phyloP scores from a whole-genome alignment of 2,113 vertebrate species.

The Phalacrocorax pelagicus region DNA sequence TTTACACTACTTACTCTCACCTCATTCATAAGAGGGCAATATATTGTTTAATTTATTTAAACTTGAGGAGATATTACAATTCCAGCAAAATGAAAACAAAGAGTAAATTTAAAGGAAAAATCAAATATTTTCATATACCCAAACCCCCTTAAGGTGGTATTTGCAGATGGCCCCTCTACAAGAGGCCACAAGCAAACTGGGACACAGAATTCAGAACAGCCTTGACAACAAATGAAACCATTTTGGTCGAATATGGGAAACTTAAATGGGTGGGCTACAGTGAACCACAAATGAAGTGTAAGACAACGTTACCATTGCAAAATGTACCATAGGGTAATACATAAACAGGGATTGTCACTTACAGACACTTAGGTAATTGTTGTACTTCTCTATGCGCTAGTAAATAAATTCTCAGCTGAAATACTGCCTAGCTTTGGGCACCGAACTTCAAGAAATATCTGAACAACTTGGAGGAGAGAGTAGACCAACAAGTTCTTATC shows the following conservation, averaged over 20 bases:
- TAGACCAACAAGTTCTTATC: neutral
- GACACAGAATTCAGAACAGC: neutral
- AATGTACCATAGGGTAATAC: neutral
- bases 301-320: neutral
- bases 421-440: neutral
- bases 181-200: neutral
- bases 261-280: neutral
- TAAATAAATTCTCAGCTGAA: neutral
- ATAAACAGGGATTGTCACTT: neutral
- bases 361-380: neutral
- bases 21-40: neutral
- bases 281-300: neutral
- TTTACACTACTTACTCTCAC: neutral
- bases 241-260: neutral
- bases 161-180: neutral
- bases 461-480: neutral
- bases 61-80: neutral
- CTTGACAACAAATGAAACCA: neutral
- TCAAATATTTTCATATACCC: neutral
- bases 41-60: neutral
- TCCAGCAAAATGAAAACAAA: neutral
- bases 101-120: neutral
- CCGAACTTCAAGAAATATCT: neutral
- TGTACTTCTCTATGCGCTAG: neutral
- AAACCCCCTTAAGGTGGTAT: neutral